These are phyloP conservation scores for Gastrophysa polygoni DNA, from an alignment of 2,888 invertebrate genomes.

Conservation along the genomic window DNA sequence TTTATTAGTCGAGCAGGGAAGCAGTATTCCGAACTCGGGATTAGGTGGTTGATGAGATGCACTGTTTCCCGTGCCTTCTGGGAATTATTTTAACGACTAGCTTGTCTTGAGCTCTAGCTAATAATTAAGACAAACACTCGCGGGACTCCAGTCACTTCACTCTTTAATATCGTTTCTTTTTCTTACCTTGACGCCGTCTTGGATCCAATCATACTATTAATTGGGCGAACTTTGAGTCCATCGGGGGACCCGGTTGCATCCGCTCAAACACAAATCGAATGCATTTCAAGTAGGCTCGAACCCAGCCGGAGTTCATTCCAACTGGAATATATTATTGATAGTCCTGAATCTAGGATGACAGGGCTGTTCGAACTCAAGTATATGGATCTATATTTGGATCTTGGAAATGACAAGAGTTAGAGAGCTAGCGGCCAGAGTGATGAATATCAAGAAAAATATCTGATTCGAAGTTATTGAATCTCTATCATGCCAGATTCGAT, in stretches of 20 bases:
- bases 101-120: conserved; percentile 57
- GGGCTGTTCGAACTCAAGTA: too few relatives aligned
- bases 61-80: conserved; percentile 52
- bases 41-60: conserved; percentile 58
- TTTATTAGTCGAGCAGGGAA: conserved; percentile 49
- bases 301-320: too few relatives aligned
- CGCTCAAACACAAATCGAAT: neutral
- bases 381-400: too few relatives aligned
- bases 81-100: conserved; percentile 59
- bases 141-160: conserved; percentile 47
- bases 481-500: too few relatives aligned
- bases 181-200: conserved; percentile 8
- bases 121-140: conserved; percentile 61
- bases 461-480: too few relatives aligned
- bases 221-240: conserved; percentile 1
- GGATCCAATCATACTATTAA: conserved; percentile 16
- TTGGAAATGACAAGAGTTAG: too few relatives aligned
- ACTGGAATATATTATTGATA: too few relatives aligned
- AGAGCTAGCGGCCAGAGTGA: too few relatives aligned
- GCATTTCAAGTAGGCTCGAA: conserved; percentile 3
- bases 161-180: conserved; percentile 16
- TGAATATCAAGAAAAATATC: too few relatives aligned
- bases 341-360: too few relatives aligned
- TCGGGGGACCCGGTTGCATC: neutral
- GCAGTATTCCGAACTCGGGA: conserved; percentile 47